Conservation (phyloP, 2,797 vertebrate genomes). For the Erethizon dorsatum region DNA sequence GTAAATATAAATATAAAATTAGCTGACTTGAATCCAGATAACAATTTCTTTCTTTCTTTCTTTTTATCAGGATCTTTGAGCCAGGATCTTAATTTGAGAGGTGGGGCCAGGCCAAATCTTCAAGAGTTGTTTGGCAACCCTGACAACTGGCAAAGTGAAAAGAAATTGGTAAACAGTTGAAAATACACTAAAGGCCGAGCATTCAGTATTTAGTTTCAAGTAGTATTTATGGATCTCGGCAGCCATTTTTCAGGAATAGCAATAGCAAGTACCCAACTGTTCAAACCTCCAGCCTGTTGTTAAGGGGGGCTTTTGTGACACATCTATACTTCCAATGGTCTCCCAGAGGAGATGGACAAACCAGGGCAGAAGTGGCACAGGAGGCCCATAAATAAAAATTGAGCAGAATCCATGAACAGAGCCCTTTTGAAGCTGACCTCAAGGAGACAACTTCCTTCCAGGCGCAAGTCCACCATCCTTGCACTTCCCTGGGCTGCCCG, state of each 20-base stretch:
- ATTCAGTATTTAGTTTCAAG: background rate
- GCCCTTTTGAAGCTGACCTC: background rate
- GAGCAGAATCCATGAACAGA: background rate
- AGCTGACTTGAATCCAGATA: background rate
- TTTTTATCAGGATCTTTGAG: background rate
- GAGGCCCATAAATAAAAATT: no score
- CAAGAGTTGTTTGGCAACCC: background rate
- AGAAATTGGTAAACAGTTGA: background rate
- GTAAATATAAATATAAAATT: background rate
- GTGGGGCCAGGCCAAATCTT: conserved; percentile 39
- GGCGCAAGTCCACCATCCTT: accelerated
- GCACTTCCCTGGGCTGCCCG: background rate
- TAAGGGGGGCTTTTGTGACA: background rate
- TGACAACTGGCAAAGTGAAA: background rate
- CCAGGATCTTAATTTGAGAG: background rate
- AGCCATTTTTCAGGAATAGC: conserved; percentile 40
- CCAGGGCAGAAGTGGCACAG: background rate
- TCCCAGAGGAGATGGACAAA: background rate
- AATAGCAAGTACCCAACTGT: background rate
- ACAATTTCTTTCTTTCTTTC: no score
- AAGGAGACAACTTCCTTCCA: background rate
- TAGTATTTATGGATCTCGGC: background rate
- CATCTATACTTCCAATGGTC: background rate
- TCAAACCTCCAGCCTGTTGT: background rate
- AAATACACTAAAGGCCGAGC: conserved; percentile 34